Conservation (phyloP, 2,113 vertebrate species). For the Aix galericulata region DNA sequence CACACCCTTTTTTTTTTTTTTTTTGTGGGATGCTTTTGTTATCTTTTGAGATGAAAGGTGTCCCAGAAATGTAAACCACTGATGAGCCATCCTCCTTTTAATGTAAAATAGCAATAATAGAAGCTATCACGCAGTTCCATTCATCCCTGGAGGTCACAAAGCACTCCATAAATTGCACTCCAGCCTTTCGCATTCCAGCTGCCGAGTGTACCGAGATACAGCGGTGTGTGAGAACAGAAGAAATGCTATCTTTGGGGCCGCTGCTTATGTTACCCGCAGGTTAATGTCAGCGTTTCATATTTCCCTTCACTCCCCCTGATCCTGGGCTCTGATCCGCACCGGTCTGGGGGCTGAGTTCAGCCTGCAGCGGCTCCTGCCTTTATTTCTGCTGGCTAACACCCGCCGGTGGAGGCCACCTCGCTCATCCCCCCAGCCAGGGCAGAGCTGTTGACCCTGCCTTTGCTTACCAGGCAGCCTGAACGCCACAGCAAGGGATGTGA, state of each 20-base stretch:
- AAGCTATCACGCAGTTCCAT: neutral
- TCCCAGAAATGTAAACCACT: constrained; percentile 10
- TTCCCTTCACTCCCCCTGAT: constrained; percentile 19
- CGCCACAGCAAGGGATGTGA: neutral
- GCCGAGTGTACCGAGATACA: neutral
- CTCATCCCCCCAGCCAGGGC: neutral
- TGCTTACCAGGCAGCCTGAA: neutral
- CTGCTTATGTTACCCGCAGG: constrained; percentile 16
- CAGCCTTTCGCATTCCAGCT: constrained; percentile 24
- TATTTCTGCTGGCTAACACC: neutral
- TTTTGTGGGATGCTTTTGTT: neutral
- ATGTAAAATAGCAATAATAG: constrained; percentile 10
- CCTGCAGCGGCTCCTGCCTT: neutral
- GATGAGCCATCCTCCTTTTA: neutral
- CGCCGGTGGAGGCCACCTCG: rapidly evolving
- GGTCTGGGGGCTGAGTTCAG: neutral
- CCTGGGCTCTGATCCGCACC: neutral
- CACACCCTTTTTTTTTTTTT: neutral
- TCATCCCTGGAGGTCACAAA: neutral
- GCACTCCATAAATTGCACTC: constrained; percentile 55
- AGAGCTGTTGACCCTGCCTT: neutral
- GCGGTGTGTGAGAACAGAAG: constrained; percentile 1
- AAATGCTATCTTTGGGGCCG: neutral
- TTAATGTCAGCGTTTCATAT: neutral
- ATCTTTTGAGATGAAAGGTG: constrained; percentile 16